Conservation (phyloP, 2,888 invertebrate species). For the Toxonevra muliebris region DNA sequence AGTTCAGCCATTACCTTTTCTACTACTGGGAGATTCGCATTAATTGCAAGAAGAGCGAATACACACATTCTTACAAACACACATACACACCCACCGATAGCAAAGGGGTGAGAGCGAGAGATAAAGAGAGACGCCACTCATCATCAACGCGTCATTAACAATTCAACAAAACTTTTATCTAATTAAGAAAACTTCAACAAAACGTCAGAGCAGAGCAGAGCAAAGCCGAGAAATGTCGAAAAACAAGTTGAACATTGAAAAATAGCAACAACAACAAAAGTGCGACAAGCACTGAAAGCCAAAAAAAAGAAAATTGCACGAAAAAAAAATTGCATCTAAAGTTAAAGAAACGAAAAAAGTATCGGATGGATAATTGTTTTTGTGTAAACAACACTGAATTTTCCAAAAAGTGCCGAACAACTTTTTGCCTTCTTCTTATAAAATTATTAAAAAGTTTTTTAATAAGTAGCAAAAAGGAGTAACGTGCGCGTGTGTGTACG, state of each 20-base stretch:
- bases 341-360: neutral
- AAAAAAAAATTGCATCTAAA: neutral
- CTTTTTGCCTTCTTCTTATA: constrained; percentile 40
- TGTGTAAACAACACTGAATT: constrained; percentile 51
- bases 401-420: constrained; percentile 23
- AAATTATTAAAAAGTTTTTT: constrained; percentile 56
- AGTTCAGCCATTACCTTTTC: too few relatives aligned
- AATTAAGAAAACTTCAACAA: constrained; percentile 64
- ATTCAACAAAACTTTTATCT: constrained; percentile 61
- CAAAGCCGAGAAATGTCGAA: constrained; percentile 38
- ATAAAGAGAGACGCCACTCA: too few relatives aligned
- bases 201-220: constrained; percentile 49
- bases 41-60: too few relatives aligned
- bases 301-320: neutral
- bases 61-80: too few relatives aligned
- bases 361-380: constrained; percentile 11
- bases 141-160: constrained; percentile 54
- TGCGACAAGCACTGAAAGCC: constrained; percentile 12
- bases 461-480: constrained; percentile 48
- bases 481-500: constrained; percentile 19
- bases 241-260: constrained; percentile 35
- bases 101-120: too few relatives aligned
- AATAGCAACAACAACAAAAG: constrained; percentile 42
- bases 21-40: too few relatives aligned
- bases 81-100: too few relatives aligned